These are phyloP conservation scores for Mormyrops boulengeri DNA, from an alignment of 2,797 vertebrate genomes.

Conservation along the genomic window DNA sequence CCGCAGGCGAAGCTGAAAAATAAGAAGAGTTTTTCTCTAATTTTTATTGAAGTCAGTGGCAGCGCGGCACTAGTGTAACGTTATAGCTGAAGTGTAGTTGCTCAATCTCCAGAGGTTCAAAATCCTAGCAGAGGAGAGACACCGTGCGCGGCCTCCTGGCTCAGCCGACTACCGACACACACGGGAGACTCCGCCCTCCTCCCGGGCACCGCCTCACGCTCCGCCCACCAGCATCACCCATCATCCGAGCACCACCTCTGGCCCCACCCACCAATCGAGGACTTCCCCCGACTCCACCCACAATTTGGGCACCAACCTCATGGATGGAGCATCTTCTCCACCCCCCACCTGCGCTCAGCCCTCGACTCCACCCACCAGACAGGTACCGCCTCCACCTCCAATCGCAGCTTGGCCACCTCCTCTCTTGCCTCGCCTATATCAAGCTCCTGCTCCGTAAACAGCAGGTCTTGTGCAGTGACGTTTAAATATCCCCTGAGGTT, in stretches of 20 bases:
- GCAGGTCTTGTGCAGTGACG: not conserved
- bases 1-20: not conserved
- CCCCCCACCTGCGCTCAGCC: not conserved
- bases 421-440: not conserved
- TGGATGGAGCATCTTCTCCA: not conserved
- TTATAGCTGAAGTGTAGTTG: slow-evolving; percentile 20
- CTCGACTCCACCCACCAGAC: not conserved
- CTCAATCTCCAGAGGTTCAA: slow-evolving; percentile 47
- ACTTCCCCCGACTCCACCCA: not conserved
- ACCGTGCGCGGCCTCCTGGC: slow-evolving; percentile 11
- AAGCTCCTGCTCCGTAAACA: not conserved
- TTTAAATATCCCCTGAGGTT: not conserved
- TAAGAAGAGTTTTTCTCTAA: not conserved
- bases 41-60: not conserved
- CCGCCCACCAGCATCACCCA: not conserved
- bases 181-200: slow-evolving; percentile 1
- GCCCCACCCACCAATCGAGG: not conserved
- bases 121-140: slow-evolving; percentile 46
- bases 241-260: not conserved
- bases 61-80: not conserved
- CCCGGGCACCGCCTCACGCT: not conserved
- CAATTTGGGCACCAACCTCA: not conserved
- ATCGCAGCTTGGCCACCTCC: not conserved
- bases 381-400: not conserved
- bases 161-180: slow-evolving; percentile 22